Percentiles rank a stretch among this genome's conserved stretches.
These are phyloP conservation scores for Gymnoscopelus braueri DNA, from an alignment of 2,797 vertebrate genomes.

Conservation along the genomic window DNA sequence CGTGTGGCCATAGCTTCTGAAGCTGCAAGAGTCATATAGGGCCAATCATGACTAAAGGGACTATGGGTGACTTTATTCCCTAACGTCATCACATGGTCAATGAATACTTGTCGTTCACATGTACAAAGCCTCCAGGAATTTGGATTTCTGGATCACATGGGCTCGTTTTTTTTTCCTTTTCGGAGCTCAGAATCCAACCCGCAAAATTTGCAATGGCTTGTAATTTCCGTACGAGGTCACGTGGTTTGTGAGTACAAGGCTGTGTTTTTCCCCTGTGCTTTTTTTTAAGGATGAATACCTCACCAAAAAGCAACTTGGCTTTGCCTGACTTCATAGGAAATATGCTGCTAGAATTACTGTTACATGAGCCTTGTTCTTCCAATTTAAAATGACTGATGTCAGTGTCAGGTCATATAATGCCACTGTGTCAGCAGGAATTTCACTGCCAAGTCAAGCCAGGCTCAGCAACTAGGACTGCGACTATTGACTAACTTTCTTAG, in stretches of 20 bases:
- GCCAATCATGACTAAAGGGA: not conserved
- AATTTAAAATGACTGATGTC: slow-evolving; percentile 24
- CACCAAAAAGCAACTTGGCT: slow-evolving; percentile 5
- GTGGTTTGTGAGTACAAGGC: not conserved
- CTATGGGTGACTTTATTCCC: not conserved
- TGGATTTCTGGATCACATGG: not conserved
- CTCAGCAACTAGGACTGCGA: too few species aligned
- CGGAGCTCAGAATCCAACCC: not conserved
- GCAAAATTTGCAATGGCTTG: slow-evolving; percentile 1
- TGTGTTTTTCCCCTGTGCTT: not conserved
- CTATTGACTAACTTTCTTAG: too few species aligned
- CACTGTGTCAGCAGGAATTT: slow-evolving; percentile 36
- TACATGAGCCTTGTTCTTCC: slow-evolving; percentile 12
- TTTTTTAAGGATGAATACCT: not conserved
- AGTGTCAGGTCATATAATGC: slow-evolving; percentile 27
- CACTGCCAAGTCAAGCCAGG: slow-evolving; percentile 10
- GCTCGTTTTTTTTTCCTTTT: not conserved
- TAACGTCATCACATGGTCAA: not conserved
- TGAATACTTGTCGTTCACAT: slow-evolving; percentile 1
- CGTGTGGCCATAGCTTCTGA: slow-evolving; percentile 17
- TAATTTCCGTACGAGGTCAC: slow-evolving; percentile 15
- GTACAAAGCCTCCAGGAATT: not conserved
- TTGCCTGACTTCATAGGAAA: slow-evolving; percentile 10
- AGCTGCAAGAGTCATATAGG: slow-evolving; percentile 18
- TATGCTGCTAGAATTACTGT: not conserved